Base-by-base conservation (phyloP, 2,113 vertebrate genomes). In the Neodon shergylaensis region DNA sequence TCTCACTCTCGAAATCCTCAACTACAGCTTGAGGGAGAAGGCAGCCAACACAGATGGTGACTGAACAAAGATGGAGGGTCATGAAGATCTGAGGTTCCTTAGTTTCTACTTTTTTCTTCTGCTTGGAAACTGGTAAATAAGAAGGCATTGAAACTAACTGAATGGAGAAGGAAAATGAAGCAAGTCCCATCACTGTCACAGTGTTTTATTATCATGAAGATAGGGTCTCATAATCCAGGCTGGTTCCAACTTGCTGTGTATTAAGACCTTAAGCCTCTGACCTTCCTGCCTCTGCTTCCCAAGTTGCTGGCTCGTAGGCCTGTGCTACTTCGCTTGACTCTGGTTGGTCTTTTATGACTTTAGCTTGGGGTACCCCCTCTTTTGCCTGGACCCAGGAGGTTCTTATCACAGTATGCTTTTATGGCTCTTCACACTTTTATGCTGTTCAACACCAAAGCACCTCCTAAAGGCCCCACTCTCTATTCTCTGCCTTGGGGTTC, bases 1-100 rank as follows among this genome's bases (percentile, higher is more conserved):
- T 12, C 1, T 49, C 31, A 58, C 49, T 74, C 70, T 58, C 19
- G 28, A 33, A n/a, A 7, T 16, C 66, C 49, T 88, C 76, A 22
- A 17, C 78, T 12, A 26, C 17, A 74, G 21, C 7, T 1, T 44
- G 33, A 24, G 0, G 58, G 68, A 87, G 65, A 11, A 36, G 58
- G 73, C 17, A 21, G 76, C 70, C 14, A 70, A 66, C 9, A 5
- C 2, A 1, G 68, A 10, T 14, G 28, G 7, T 1, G n/a, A 2
- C 17, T n/a, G 42, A 28, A 1, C 39, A n/a, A 2, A 33, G 31
- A 24, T 0, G 26, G 54, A 26, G 12, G 31, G 42, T 24, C 0
- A 0, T 21, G 36, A 13, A 12, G 8, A 7, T 16, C 33, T 36
- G 19, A 0, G 63, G 31, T 19, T 4, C 19, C 13, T 0, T n/a